Conservation (phyloP, 2,888 invertebrate genomes). For the Melanophora roralis region DNA sequence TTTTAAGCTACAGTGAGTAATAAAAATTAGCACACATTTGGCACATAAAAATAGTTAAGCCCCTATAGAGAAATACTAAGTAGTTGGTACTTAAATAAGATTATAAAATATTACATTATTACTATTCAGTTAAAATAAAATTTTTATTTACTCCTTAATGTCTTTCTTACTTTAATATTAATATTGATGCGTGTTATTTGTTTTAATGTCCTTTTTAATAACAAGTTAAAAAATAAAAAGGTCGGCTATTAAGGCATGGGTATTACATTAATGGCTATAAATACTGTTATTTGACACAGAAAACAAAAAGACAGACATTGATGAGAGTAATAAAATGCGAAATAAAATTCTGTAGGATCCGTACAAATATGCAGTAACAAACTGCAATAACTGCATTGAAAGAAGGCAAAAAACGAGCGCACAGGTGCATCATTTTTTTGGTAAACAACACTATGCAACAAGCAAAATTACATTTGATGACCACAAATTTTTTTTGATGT, state of each 20-base stretch:
- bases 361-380: too few relatives aligned
- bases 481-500: too few relatives aligned
- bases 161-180: too few relatives aligned
- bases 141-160: too few relatives aligned
- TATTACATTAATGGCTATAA: constrained; percentile 30
- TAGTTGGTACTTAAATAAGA: too few relatives aligned
- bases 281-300: background rate
- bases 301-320: constrained; percentile 25
- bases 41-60: too few relatives aligned
- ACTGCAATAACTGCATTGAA: constrained; percentile 29
- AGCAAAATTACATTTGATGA: too few relatives aligned
- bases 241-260: constrained; percentile 36
- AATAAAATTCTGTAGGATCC: background rate
- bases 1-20: background rate
- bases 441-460: too few relatives aligned
- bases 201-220: background rate
- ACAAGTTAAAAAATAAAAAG: background rate
- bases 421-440: too few relatives aligned
- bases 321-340: constrained; percentile 25
- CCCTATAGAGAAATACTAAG: too few relatives aligned
- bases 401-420: constrained; percentile 29
- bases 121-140: too few relatives aligned
- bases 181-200: background rate
- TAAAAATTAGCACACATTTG: background rate
- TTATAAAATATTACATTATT: too few relatives aligned